Evolutionary conservation across 2,797 vertebrate species (phyloP).

Genomic region (Xiphorhynchus erythropygius): DNA sequence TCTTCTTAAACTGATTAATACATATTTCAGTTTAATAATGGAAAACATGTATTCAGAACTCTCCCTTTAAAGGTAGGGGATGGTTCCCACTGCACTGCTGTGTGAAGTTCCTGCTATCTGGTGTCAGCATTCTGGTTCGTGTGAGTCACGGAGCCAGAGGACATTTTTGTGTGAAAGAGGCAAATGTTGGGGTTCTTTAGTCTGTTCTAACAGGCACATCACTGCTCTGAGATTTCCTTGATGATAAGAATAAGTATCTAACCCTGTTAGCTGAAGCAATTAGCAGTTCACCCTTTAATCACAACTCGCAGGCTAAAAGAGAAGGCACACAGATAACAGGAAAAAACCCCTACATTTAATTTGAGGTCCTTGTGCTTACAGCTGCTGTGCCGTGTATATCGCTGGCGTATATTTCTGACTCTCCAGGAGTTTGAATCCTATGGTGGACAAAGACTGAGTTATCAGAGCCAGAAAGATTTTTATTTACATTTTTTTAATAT

Average conservation of each 20-base stretch:
- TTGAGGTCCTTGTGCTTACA: not conserved
- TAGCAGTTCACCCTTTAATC: not conserved
- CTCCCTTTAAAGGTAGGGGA: not conserved
- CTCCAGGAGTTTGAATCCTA: not conserved
- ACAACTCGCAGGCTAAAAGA: not conserved
- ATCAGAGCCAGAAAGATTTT: not conserved
- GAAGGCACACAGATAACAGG: not conserved
- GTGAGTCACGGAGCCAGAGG: not conserved
- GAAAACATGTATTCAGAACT: not conserved
- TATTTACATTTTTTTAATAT: not conserved
- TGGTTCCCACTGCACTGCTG: not conserved
- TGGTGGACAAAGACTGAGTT: not conserved
- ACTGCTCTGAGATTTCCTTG: not conserved
- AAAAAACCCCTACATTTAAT: not conserved
- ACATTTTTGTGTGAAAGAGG: not conserved
- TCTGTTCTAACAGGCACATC: not conserved
- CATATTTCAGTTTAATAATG: not conserved
- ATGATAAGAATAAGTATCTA: not conserved
- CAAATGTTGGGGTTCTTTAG: not conserved
- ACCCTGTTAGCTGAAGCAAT: not conserved
- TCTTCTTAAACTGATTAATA: not conserved
- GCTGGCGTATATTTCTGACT: not conserved
- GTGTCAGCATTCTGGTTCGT: not conserved
- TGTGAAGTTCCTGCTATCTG: not conserved
- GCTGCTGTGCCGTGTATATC: not conserved